Percentiles rank a stretch among this genome's conserved stretches.
phyloP scores from a whole-genome alignment of 2,797 vertebrate genomes.

The Alcedo quadribrachys region DNA sequence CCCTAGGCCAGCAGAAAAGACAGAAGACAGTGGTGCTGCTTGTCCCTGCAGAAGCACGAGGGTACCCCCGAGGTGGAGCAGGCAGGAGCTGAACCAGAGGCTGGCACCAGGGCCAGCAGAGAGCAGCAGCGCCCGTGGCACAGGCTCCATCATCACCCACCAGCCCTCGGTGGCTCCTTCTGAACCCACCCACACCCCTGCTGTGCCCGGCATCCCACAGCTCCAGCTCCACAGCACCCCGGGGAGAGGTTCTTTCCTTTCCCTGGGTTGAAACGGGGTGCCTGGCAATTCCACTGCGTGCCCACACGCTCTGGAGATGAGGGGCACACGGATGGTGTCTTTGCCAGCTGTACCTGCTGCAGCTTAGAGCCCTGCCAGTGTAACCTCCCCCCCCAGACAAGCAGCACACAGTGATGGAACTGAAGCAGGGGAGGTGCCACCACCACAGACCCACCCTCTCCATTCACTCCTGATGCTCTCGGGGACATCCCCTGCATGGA shows the following conservation, averaged over 20 bases:
- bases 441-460: not conserved
- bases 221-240: not conserved
- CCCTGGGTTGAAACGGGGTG: not conserved
- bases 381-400: not conserved
- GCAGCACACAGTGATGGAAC: not conserved
- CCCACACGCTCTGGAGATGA: rapidly evolving
- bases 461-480: not conserved
- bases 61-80: not conserved
- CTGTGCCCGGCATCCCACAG: not conserved
- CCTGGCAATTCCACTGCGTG: not conserved
- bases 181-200: not conserved
- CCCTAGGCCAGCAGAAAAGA: not conserved
- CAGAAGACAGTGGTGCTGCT: not conserved
- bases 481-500: not conserved
- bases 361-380: not conserved
- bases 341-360: not conserved
- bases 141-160: not conserved
- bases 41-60: not conserved
- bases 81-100: not conserved
- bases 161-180: not conserved
- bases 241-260: not conserved
- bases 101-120: not conserved
- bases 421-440: not conserved
- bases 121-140: not conserved
- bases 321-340: not conserved